Percentiles rank a stretch among this genome's conserved stretches.
phyloP scores from a whole-genome alignment of 2,797 vertebrate species.

The Sebastolobus alascanus region DNA sequence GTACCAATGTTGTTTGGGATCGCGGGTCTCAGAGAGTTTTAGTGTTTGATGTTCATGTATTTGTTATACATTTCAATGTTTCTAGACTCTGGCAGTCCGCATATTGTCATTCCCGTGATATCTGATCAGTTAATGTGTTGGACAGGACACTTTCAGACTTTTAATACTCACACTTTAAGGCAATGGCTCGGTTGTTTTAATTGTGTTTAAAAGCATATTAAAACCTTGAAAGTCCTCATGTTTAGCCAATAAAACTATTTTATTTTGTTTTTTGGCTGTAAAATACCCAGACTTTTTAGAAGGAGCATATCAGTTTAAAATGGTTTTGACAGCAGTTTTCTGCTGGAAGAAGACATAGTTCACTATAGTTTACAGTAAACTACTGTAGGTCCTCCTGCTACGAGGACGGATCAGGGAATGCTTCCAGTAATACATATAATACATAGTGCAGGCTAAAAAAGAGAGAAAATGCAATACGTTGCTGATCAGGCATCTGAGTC shows the following conservation, averaged over 20 bases:
- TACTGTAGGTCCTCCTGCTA: background rate
- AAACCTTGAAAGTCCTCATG: background rate
- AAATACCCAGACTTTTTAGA: background rate
- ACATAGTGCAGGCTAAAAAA: background rate
- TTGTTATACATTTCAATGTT: background rate
- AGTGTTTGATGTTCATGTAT: background rate
- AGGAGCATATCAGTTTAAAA: background rate
- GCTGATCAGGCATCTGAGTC: background rate
- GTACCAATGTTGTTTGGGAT: too few species aligned
- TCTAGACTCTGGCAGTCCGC: background rate
- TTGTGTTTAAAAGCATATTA: background rate
- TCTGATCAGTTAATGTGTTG: background rate
- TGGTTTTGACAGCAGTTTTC: background rate
- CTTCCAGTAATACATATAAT: background rate
- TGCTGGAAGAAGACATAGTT: background rate
- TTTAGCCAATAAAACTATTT: background rate
- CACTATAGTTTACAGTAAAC: background rate
- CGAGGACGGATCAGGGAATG: background rate
- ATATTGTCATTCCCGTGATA: too few species aligned
- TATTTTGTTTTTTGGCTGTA: background rate
- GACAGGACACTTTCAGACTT: background rate
- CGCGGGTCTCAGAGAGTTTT: too few species aligned
- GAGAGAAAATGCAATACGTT: background rate
- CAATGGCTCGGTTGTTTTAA: background rate
- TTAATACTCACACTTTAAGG: background rate